phyloP scores from a whole-genome alignment of 1,140 invertebrate genomes.

The Drosophila pachea region DNA sequence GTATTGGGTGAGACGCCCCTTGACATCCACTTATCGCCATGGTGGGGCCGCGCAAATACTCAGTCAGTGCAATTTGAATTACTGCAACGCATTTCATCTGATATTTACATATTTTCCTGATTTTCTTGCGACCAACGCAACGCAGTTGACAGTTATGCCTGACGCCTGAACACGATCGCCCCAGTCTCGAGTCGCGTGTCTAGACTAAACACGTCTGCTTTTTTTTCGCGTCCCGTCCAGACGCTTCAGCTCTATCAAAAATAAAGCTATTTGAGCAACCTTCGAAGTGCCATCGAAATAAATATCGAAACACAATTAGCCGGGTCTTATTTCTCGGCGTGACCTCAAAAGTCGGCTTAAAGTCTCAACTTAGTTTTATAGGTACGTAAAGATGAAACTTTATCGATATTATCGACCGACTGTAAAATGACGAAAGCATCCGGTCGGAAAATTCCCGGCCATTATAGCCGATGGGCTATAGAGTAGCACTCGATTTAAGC shows the following conservation, averaged over 20 bases:
- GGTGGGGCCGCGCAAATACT: slow-evolving; percentile 31
- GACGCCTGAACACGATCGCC: slow-evolving; percentile 3
- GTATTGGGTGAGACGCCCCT: slow-evolving; percentile 41
- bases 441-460: background rate
- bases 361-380: slow-evolving; percentile 4
- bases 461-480: too few relatives aligned
- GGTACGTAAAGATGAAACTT: background rate
- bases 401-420: background rate
- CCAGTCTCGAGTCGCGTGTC: background rate
- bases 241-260: background rate
- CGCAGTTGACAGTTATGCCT: slow-evolving; percentile 13
- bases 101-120: slow-evolving; percentile 9
- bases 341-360: slow-evolving; percentile 2
- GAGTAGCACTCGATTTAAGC: too few relatives aligned
- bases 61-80: slow-evolving; percentile 46
- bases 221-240: background rate
- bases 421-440: background rate
- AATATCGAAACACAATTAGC: slow-evolving; percentile 4
- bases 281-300: slow-evolving; percentile 1
- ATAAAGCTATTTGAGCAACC: slow-evolving; percentile 9
- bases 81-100: slow-evolving; percentile 53
- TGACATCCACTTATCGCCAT: slow-evolving; percentile 66
- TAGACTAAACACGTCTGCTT: background rate
- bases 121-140: background rate
- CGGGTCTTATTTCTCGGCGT: background rate